These are phyloP conservation scores for Anneissia japonica DNA, from an alignment of 35 echinoderm and acorn worm species.

Conservation along the genomic window DNA sequence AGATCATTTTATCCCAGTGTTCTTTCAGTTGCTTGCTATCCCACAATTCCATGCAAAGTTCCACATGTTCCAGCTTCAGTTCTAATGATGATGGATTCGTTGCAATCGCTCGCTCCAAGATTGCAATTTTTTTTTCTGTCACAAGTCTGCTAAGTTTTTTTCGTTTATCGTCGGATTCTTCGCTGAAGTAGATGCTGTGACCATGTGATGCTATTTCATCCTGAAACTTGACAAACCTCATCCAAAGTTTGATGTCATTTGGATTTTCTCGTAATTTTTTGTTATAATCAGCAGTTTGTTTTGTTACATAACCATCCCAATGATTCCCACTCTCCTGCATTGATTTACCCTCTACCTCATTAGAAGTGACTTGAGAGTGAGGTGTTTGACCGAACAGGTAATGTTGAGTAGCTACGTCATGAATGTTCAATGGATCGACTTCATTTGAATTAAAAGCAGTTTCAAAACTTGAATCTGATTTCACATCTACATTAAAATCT, in stretches of 20 bases:
- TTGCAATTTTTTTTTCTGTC: conserved; percentile 69
- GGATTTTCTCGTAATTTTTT: conserved; percentile 62
- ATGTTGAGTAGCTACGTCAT: conserved; percentile 51
- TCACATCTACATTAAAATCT: not conserved
- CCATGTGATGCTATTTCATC: conserved; percentile 33
- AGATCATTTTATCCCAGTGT: conserved; percentile 70
- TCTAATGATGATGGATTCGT: conserved; percentile 52
- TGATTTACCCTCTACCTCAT: not conserved
- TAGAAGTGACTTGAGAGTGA: not conserved
- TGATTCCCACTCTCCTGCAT: not conserved
- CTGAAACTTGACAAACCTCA: conserved; percentile 84
- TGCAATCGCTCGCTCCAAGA: conserved; percentile 76
- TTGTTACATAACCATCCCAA: not conserved
- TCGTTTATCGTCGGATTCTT: not conserved
- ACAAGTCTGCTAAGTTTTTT: conserved; percentile 42
- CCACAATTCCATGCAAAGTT: conserved; percentile 71
- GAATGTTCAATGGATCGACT: conserved; percentile 52
- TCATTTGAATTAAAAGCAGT: not conserved
- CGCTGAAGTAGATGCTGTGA: not conserved
- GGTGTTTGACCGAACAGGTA: conserved; percentile 17
- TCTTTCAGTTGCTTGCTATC: conserved; percentile 26
- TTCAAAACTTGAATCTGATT: not conserved
- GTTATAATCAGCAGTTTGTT: conserved; percentile 49
- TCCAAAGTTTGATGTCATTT: conserved; percentile 59
- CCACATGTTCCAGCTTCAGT: conserved; percentile 68